phyloP scores from a whole-genome alignment of 2,113 vertebrate species.

The Tragelaphus buxtoni region DNA sequence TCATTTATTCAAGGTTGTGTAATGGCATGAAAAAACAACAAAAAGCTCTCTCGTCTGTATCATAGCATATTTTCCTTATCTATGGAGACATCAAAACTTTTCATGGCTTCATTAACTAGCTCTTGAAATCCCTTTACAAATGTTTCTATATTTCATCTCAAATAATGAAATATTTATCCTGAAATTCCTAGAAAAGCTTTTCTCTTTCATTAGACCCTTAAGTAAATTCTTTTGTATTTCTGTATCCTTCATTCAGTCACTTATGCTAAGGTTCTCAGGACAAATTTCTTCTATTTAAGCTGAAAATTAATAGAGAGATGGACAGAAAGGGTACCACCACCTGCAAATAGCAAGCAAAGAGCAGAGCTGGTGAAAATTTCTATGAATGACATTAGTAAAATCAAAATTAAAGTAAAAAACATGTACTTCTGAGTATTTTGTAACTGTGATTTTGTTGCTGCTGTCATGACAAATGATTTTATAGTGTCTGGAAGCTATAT shows the following conservation, averaged over 20 bases:
- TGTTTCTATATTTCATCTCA: conserved; percentile 41
- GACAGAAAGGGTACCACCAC: neutral
- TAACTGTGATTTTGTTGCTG: neutral
- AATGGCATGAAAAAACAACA: neutral
- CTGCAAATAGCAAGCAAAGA: neutral
- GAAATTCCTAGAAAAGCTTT: conserved; percentile 23
- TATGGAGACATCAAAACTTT: neutral
- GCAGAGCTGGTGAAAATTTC: neutral
- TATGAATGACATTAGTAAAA: neutral
- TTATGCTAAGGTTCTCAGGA: neutral
- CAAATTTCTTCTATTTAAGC: neutral
- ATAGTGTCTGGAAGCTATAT: neutral
- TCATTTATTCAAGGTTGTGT: neutral
- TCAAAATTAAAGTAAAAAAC: neutral
- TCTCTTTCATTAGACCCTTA: neutral
- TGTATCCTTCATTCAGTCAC: neutral
- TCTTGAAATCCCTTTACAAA: neutral
- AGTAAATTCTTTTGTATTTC: neutral
- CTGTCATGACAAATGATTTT: neutral
- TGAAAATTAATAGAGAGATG: neutral
- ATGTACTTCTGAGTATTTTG: neutral
- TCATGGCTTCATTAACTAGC: neutral
- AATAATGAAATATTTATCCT: conserved; percentile 34
- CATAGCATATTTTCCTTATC: neutral
- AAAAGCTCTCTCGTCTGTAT: neutral